phyloP scores from a whole-genome alignment of 2,888 invertebrate species.

The Nomada ferruginata region DNA sequence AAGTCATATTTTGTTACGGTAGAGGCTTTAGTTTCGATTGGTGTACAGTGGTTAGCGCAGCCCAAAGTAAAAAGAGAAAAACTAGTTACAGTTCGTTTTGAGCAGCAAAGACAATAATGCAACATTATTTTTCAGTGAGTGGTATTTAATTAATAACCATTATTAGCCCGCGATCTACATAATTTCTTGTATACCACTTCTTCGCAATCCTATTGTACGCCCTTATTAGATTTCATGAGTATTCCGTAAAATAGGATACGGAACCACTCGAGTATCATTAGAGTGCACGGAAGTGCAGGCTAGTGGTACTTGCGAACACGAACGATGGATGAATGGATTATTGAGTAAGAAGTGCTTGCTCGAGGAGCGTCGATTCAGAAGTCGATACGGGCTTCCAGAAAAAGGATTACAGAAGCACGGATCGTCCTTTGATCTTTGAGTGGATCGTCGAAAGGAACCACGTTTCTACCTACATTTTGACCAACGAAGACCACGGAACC shows the following conservation, averaged over 20 bases:
- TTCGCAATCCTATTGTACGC: not conserved
- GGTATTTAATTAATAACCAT: too few species aligned
- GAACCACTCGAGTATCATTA: conserved; percentile 43
- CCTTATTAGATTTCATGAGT: conserved; percentile 32
- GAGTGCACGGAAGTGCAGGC: conserved; percentile 24
- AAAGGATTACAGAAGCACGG: conserved; percentile 47
- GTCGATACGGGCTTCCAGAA: conserved; percentile 39
- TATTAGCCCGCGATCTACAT: not conserved
- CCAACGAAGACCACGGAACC: conserved; percentile 3
- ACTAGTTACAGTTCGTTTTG: too few species aligned
- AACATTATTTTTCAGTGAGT: too few species aligned
- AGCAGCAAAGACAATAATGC: too few species aligned
- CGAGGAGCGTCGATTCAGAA: conserved; percentile 44
- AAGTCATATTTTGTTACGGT: too few species aligned
- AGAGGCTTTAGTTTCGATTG: too few species aligned
- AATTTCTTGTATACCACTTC: not conserved
- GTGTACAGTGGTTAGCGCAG: too few species aligned
- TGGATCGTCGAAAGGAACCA: conserved; percentile 47
- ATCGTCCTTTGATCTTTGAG: conserved; percentile 49
- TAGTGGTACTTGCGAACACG: conserved; percentile 41
- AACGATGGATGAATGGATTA: conserved; percentile 50
- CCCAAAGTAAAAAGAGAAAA: too few species aligned
- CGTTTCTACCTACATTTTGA: conserved; percentile 48
- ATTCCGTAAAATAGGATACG: conserved; percentile 29
- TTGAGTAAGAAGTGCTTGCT: conserved; percentile 54